phyloP scores from a whole-genome alignment of 2,797 vertebrate genomes.

The Acanthiza pusilla region DNA sequence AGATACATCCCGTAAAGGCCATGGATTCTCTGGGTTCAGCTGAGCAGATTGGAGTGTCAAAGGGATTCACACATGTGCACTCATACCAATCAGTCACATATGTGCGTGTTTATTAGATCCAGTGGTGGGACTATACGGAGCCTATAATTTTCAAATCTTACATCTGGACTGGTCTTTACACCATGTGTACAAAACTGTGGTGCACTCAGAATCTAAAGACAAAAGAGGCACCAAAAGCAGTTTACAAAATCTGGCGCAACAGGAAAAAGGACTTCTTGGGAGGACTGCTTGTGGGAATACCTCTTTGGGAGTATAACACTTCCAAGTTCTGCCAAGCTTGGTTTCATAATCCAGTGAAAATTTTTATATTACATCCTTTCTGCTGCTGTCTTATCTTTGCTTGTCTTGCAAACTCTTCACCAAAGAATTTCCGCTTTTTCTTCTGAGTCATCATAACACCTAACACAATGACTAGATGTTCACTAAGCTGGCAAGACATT shows the following conservation, averaged over 20 bases:
- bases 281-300: not conserved
- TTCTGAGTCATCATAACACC: not conserved
- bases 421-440: not conserved
- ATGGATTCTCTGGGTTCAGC: not conserved
- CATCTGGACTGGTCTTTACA: not conserved
- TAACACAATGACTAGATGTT: not conserved
- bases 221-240: not conserved
- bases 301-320: not conserved
- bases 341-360: not conserved
- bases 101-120: not conserved
- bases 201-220: not conserved
- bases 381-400: not conserved
- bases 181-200: not conserved
- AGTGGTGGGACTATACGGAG: not conserved
- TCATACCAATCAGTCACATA: not conserved
- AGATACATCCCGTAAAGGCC: not conserved
- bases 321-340: not conserved
- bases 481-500: not conserved
- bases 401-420: not conserved
- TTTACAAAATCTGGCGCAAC: not conserved
- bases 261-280: not conserved
- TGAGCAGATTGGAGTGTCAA: not conserved
- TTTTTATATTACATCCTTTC: not conserved
- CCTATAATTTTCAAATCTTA: not conserved
- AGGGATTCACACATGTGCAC: not conserved